Percentiles rank a stretch among this genome's conserved stretches.
Conservation (phyloP, 2,113 vertebrate genomes). For the Etia nguti region DNA sequence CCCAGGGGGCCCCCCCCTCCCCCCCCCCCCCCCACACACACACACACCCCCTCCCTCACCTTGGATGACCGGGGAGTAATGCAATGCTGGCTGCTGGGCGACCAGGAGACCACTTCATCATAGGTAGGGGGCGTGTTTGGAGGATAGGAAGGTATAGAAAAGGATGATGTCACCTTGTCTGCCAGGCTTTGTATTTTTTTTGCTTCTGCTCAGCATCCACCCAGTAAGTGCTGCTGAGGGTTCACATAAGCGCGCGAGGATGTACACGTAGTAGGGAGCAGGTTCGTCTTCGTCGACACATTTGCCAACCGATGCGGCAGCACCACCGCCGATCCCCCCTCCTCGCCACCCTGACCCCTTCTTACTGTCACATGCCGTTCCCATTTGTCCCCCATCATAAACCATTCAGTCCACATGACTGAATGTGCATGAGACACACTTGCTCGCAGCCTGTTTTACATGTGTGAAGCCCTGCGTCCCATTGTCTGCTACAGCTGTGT, state of each 20-base stretch:
- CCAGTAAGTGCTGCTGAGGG: background rate
- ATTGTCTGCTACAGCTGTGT: slow-evolving; percentile 22
- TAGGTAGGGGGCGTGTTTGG: slow-evolving; percentile 30
- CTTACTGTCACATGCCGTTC: slow-evolving; percentile 17
- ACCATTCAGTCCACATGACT: slow-evolving; percentile 2
- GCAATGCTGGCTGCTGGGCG: background rate
- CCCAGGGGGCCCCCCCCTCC: background rate
- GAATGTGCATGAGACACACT: background rate
- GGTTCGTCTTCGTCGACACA: background rate
- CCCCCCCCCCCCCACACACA: rapidly evolving
- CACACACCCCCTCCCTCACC: background rate
- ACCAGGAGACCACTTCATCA: slow-evolving; percentile 27
- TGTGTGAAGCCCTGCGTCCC: slow-evolving; percentile 20
- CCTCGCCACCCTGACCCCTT: background rate
- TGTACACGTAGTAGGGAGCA: background rate
- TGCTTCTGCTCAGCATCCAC: slow-evolving; percentile 18
- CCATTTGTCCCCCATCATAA: slow-evolving; percentile 13
- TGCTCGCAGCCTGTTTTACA: background rate
- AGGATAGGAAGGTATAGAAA: slow-evolving; percentile 46
- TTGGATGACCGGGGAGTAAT: background rate
- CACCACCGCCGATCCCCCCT: background rate
- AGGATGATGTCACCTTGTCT: slow-evolving; percentile 69
- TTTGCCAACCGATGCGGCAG: background rate
- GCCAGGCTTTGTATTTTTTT: slow-evolving; percentile 48
- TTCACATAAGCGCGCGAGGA: background rate